Evolutionary conservation across 2,797 vertebrate species (phyloP).

Genomic region (Pipistrellus nathusii): DNA sequence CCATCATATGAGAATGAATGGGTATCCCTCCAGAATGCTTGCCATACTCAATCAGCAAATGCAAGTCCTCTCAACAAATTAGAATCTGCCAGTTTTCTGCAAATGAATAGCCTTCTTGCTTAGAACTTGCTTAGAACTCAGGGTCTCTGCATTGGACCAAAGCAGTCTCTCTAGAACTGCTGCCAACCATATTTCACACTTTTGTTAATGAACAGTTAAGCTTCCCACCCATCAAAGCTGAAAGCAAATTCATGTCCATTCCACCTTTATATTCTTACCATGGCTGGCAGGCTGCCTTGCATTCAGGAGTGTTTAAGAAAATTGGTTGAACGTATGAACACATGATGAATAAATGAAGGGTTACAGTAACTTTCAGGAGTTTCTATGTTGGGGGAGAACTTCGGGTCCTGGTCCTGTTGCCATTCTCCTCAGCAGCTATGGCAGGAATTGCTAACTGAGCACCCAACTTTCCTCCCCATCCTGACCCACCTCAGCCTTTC

Average conservation of each 20-base stretch:
- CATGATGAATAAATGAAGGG: constrained; percentile 4
- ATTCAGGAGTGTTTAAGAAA: constrained; percentile 44
- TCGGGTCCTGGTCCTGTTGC: neutral
- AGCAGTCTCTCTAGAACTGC: constrained; percentile 14
- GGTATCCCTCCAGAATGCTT: neutral
- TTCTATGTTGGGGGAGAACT: neutral
- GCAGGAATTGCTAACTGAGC: neutral
- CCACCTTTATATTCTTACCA: constrained; percentile 32
- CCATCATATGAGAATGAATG: neutral
- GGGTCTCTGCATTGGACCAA: neutral
- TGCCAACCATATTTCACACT: constrained; percentile 14
- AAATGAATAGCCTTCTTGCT: neutral
- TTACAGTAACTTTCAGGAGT: neutral
- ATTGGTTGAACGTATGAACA: constrained; percentile 16
- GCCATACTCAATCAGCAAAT: neutral
- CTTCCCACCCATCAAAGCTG: neutral
- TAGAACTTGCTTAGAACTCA: constrained; percentile 1
- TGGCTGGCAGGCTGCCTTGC: neutral
- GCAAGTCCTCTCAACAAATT: constrained; percentile 12
- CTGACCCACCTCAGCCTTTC: neutral
- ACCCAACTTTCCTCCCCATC: neutral
- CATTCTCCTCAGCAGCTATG: neutral
- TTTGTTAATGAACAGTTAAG: constrained; percentile 52
- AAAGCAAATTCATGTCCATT: constrained; percentile 31
- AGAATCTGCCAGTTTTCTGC: neutral